A percentile compares a stretch with the other conserved stretches of the same genome.
Conservation (phyloP, 2,888 invertebrate genomes). For the Tiliacea citrago region DNA sequence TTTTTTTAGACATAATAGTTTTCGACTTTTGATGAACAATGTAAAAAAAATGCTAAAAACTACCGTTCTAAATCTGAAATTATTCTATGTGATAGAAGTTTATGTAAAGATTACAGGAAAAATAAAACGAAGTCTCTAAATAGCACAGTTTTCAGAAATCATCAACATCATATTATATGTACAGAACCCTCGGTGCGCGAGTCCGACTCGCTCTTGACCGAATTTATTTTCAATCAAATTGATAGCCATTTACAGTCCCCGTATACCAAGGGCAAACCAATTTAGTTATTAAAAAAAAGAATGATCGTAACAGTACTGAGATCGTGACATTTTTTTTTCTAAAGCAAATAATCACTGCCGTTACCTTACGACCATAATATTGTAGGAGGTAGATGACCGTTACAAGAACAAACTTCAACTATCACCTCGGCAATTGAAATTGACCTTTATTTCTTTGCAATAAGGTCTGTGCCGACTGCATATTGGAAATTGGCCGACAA, state of each 20-base stretch:
- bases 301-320: constrained; percentile 65
- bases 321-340: constrained; percentile 73
- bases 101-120: no score
- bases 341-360: constrained; percentile 74
- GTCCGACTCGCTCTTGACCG: no score
- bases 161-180: no score
- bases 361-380: constrained; percentile 82
- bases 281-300: constrained; percentile 57
- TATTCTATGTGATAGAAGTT: no score
- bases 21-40: no score
- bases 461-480: constrained; percentile 41
- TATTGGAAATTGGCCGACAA: constrained; percentile 36
- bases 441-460: not conserved
- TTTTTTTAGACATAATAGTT: no score
- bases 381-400: constrained; percentile 83
- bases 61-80: no score
- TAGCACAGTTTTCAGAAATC: no score
- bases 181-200: no score
- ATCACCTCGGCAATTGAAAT: constrained; percentile 28
- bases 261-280: constrained; percentile 39
- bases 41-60: no score
- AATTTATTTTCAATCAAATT: constrained; percentile 19
- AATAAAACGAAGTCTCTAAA: no score
- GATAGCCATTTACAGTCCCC: not conserved
- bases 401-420: constrained; percentile 58